Conservation (phyloP, 2,797 vertebrate species). For the Moxostoma hubbsi region DNA sequence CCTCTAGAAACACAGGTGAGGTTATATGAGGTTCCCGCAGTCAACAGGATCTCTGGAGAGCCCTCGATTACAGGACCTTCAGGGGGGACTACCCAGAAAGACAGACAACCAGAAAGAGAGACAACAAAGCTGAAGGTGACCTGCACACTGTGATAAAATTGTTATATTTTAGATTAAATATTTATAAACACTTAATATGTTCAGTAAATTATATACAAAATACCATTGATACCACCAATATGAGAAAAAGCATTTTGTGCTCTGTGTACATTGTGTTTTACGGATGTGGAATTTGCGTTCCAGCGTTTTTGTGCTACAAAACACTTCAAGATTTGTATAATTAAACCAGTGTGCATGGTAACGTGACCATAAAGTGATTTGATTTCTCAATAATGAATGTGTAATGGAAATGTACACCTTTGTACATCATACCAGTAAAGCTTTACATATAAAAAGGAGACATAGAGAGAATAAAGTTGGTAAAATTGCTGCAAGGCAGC, state of each 20-base stretch:
- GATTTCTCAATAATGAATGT: background rate
- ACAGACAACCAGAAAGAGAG: conserved; percentile 24
- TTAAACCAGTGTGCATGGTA: background rate
- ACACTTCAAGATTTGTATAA: no score
- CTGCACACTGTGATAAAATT: background rate
- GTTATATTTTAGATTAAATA: background rate
- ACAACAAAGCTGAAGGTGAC: background rate
- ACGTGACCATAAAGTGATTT: background rate
- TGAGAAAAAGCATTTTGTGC: background rate
- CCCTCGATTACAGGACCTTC: conserved; percentile 90
- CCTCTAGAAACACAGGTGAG: conserved; percentile 89
- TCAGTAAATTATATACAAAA: background rate
- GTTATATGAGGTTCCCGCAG: conserved; percentile 87
- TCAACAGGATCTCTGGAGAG: conserved; percentile 86
- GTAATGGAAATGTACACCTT: background rate
- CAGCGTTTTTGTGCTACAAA: background rate
- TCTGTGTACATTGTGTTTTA: background rate
- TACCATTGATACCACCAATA: no score
- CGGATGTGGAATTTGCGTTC: background rate
- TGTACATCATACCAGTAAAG: background rate
- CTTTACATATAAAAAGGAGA: conserved; percentile 6
- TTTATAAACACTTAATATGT: background rate
- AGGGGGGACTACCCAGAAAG: conserved; percentile 82
- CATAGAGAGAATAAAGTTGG: background rate
- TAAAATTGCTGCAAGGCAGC: background rate